Conservation (phyloP, 2,797 vertebrate genomes). For the Chelonia mydas region DNA sequence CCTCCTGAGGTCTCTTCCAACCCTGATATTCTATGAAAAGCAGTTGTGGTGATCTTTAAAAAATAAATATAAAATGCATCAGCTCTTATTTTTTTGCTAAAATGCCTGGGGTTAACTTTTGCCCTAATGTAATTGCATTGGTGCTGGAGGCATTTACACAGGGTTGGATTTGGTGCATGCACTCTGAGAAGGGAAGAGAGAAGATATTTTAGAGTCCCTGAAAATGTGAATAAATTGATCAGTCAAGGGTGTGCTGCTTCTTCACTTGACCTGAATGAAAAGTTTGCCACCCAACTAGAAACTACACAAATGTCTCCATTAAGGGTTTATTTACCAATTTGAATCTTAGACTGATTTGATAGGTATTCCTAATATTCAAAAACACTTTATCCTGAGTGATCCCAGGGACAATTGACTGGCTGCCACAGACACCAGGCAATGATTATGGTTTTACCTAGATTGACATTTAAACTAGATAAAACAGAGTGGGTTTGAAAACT, state of each 20-base stretch:
- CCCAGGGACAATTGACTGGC: too few relatives aligned
- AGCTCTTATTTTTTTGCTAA: too few relatives aligned
- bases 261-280: neutral
- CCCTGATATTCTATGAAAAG: too few relatives aligned
- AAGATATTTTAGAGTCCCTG: neutral
- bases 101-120: neutral
- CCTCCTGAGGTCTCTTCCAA: too few relatives aligned
- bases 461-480: too few relatives aligned
- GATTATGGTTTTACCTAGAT: neutral
- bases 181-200: neutral
- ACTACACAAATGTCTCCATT: neutral
- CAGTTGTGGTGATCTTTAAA: accelerated
- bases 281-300: constrained; percentile 1
- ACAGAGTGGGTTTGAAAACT: too few relatives aligned
- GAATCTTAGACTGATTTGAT: neutral
- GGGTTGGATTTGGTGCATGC: neutral
- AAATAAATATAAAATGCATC: too few relatives aligned
- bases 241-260: neutral
- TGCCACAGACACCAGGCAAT: neutral
- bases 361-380: neutral
- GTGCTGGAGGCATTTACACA: neutral
- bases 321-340: neutral
- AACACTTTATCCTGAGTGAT: neutral
- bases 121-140: neutral
- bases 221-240: neutral